These are phyloP conservation scores for Oreamnos americanus DNA, from an alignment of 2,113 vertebrate genomes.

Conservation along the genomic window DNA sequence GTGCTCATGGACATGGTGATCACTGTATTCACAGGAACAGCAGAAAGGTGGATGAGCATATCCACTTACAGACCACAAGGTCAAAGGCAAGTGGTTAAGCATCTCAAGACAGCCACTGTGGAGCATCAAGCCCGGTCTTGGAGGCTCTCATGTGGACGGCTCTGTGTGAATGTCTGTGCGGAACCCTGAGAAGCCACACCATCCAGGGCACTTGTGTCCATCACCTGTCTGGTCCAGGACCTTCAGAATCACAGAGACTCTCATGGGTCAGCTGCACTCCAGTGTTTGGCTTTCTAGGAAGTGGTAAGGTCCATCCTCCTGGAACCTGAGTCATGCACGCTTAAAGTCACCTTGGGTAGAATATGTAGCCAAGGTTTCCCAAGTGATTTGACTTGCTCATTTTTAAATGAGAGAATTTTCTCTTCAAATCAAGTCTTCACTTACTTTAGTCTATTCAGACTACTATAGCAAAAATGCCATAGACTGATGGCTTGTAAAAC, in stretches of 20 bases:
- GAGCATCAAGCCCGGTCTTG: not conserved
- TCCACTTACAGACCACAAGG: too few relatives aligned
- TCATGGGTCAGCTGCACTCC: not conserved
- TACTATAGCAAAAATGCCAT: not conserved
- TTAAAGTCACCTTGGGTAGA: too few relatives aligned
- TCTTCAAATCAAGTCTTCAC: not conserved
- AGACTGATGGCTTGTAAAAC: not conserved
- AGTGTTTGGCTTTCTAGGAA: not conserved
- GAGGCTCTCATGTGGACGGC: too few relatives aligned
- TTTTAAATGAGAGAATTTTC: not conserved
- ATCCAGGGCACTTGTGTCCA: accelerated
- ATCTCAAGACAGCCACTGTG: not conserved
- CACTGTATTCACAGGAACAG: not conserved
- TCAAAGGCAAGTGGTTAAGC: too few relatives aligned
- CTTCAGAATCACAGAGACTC: not conserved
- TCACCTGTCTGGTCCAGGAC: not conserved
- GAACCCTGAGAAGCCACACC: accelerated
- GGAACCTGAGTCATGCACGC: not conserved
- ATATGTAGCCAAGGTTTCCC: not conserved
- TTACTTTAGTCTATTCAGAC: not conserved
- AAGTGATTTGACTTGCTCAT: not conserved
- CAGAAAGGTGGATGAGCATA: not conserved
- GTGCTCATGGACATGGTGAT: not conserved
- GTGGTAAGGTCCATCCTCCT: too few relatives aligned
- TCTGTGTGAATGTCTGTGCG: not conserved